These are phyloP conservation scores for Parnassius mnemosyne DNA, from an alignment of 2,888 invertebrate species.

Conservation along the genomic window DNA sequence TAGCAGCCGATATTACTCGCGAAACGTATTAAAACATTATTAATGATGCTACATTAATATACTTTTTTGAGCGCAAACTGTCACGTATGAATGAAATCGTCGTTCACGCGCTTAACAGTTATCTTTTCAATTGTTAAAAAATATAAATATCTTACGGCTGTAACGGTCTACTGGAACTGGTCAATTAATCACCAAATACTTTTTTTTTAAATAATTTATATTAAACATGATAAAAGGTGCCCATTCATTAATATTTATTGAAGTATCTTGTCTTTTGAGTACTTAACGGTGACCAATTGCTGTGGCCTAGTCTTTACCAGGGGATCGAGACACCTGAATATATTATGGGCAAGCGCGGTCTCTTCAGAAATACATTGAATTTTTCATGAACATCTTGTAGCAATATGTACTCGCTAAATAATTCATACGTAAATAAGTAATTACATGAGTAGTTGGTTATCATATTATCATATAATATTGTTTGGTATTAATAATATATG, in stretches of 20 bases:
- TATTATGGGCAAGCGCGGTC: constrained; percentile 4
- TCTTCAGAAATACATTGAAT: constrained; percentile 22
- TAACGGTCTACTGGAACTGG: constrained; percentile 33
- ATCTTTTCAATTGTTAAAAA: constrained; percentile 28
- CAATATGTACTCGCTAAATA: constrained; percentile 1
- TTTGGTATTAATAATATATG: no score
- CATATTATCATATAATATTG: neutral
- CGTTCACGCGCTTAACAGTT: constrained; percentile 40
- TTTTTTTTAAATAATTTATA: constrained; percentile 29
- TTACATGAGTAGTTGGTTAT: constrained; percentile 2
- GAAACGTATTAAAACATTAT: constrained; percentile 58
- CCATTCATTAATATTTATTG: constrained; percentile 27
- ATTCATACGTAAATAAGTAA: constrained; percentile 10
- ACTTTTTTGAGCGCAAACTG: constrained; percentile 41
- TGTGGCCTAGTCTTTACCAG: constrained; percentile 12
- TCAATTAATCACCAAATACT: constrained; percentile 29
- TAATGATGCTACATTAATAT: constrained; percentile 41
- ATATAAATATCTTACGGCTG: constrained; percentile 28
- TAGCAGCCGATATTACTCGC: constrained; percentile 54
- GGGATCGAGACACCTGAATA: constrained; percentile 10
- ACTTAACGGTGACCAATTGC: constrained; percentile 20
- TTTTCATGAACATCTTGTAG: constrained; percentile 23
- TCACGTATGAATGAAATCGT: constrained; percentile 50
- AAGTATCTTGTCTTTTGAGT: constrained; percentile 11
- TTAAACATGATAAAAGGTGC: constrained; percentile 19